These are phyloP conservation scores for Aspiorhynchus laticeps DNA, from an alignment of 2,113 vertebrate species.

Conservation along the genomic window DNA sequence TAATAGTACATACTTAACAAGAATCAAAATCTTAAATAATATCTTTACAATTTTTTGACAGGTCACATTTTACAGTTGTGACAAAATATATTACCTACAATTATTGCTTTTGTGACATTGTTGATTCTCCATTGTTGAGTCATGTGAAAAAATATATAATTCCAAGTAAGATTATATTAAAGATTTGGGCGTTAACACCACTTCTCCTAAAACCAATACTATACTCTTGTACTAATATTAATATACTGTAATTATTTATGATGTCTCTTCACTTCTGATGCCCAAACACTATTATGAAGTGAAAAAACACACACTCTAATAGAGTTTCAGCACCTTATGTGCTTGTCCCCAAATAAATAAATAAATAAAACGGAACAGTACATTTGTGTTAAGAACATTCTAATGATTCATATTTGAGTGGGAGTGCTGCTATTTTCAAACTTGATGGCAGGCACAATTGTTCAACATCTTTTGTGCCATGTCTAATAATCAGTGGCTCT, in stretches of 20 bases:
- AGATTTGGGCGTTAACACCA: neutral
- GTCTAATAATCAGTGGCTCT: neutral
- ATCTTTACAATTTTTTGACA: too few species aligned
- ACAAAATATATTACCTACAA: too few species aligned
- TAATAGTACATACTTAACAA: too few species aligned
- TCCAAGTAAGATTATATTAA: neutral
- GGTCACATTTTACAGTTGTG: too few species aligned
- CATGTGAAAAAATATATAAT: neutral
- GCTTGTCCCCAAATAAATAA: neutral
- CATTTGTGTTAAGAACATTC: neutral
- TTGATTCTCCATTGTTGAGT: neutral
- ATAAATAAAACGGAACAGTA: neutral
- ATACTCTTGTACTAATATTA: neutral
- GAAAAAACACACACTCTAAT: neutral
- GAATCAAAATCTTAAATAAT: too few species aligned
- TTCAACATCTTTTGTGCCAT: neutral
- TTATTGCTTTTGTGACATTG: neutral
- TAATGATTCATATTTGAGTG: neutral
- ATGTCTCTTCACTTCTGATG: neutral
- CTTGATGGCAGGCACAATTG: neutral
- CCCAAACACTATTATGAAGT: neutral
- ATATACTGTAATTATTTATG: neutral
- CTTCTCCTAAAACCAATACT: neutral
- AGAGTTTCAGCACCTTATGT: neutral
- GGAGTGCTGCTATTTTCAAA: neutral